Base-by-base conservation (phyloP, 2,888 invertebrate genomes). In the Lordiphosa fenestrarum region DNA sequence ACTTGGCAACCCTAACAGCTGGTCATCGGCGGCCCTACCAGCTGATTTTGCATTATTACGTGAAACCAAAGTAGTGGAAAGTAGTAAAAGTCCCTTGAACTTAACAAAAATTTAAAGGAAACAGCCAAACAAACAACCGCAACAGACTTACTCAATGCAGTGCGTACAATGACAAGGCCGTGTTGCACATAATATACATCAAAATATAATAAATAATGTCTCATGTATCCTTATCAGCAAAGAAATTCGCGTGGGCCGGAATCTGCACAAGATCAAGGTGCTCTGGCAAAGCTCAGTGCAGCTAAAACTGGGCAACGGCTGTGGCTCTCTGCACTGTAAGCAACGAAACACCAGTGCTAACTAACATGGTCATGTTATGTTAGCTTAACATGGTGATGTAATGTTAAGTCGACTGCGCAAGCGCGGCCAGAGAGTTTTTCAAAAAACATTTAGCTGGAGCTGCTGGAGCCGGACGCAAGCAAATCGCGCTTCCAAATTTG, bases 381-480 rank as follows among this genome's bases (percentile, higher is more conserved):
- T 9, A 37, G 61, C 48, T 42, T 54, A 54, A 53, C 62, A 46
- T 53, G 36, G 23, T 44, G 39, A 36, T 37, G 7, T 12, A 44
- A 13, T 36, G 44, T 42, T 30, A 38, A 30, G 10, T 36, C 35
- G 12, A 54, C 42, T 53, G 71, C 81, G 71, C 69, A 77, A 52
- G 65, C 75, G 71, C 62, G 30, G 49, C 49, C 49, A 38, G 38
- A 23, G n/a, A 9, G 23, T 30, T 15, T 13, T 13, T 47, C 13
- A 25, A 39, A 30, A 49, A n/a, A 77, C 86, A 87, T 80, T 87
- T 85, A 71, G 78, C 65, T 86, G 74, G 71, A 87, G 81, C 85
- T 75, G 82, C 73, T 87, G 80, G 70, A 85, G 80, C 74, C 71
- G 86, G 80, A 85, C 86, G 81, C 77, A 86, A 84, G 85, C 76